These are phyloP conservation scores for Lethrus apterus DNA, from an alignment of 1,140 invertebrate species.

Conservation along the genomic window DNA sequence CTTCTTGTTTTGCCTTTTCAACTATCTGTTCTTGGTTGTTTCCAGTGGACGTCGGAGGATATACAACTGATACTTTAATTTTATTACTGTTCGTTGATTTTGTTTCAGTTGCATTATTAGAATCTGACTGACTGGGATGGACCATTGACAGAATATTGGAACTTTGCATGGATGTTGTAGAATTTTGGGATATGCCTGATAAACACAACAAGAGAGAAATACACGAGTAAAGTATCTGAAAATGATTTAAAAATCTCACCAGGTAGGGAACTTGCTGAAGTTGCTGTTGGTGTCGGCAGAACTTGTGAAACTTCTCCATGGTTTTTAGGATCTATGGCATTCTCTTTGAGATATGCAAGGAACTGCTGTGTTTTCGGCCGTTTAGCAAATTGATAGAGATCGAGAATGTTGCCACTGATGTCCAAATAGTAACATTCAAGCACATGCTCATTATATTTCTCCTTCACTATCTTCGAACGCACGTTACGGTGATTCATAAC, in stretches of 20 bases:
- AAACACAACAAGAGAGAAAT: not conserved
- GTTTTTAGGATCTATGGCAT: slow-evolving; percentile 63
- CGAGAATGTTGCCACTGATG: slow-evolving; percentile 78
- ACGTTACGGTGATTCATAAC: slow-evolving; percentile 39
- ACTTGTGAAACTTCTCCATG: slow-evolving; percentile 42
- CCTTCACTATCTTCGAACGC: slow-evolving; percentile 36
- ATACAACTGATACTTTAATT: slow-evolving; percentile 14
- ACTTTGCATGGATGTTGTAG: not conserved
- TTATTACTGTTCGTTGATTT: slow-evolving; percentile 11
- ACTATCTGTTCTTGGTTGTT: slow-evolving; percentile 65
- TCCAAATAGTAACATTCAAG: slow-evolving; percentile 81
- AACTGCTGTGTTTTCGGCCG: slow-evolving; percentile 64
- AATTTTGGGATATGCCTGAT: not conserved
- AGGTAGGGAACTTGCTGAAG: slow-evolving; percentile 33
- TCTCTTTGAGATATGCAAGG: slow-evolving; percentile 63
- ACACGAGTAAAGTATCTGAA: slow-evolving; percentile 17
- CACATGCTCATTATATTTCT: slow-evolving; percentile 69
- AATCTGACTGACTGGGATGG: slow-evolving; percentile 1
- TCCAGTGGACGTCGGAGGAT: slow-evolving; percentile 9
- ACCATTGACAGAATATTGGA: no score
- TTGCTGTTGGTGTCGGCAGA: slow-evolving; percentile 32
- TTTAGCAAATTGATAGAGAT: slow-evolving; percentile 75
- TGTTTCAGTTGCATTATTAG: not conserved
- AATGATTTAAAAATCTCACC: no score
- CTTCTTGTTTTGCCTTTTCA: slow-evolving; percentile 88